Evolutionary conservation across 2,888 invertebrate species (phyloP), one percentile per base, ranked within the genome.

Genomic region (Orthosia cruda): DNA sequence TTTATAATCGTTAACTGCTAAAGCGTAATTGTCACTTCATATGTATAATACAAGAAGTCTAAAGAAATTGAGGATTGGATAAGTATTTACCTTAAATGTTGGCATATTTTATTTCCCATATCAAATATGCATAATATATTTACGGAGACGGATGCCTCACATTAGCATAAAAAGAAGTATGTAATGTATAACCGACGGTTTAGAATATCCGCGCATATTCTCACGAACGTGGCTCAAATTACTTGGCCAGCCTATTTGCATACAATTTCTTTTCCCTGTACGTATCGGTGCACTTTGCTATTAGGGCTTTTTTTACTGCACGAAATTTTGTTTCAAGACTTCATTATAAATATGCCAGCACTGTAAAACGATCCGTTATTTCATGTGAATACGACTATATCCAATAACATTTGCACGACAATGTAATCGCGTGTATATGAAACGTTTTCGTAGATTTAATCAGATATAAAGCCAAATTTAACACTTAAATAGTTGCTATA

Each of bases 141-240:
- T 86, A 85, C 74, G 77, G 81, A 87, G 87, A 87, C 84, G 88
- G 86, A 89, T 89, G 85, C 85, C 81, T 88, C 84, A 73, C 78
- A 89, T 92, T 91, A 88, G 75, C 91, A 91, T 91, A 91, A 90
- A 90, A 91, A 89, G 85, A 90, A 89, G 86, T 87, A 89, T 87
- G 88, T 88, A 86, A 86, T 75, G 78, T 86, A 88, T 78, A 78
- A 85, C 80, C 85, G 62, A 70, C 77, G 80, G 81, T 76, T 86
- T 85, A 85, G 81, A 89, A 88, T 89, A 89, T 89, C 86, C 86
- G 84, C 84, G 82, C 91, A 92, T 92, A 91, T 90, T 92, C 86
- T 89, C 92, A 92, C 90, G 91, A 92, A 90, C 88, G 84, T 84
- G 70, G 78, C 84, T 90, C 84, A 89, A 90, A 89, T 92, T 91